Conservation (phyloP, 2,113 vertebrate species). For the Mandrillus leucophaeus region DNA sequence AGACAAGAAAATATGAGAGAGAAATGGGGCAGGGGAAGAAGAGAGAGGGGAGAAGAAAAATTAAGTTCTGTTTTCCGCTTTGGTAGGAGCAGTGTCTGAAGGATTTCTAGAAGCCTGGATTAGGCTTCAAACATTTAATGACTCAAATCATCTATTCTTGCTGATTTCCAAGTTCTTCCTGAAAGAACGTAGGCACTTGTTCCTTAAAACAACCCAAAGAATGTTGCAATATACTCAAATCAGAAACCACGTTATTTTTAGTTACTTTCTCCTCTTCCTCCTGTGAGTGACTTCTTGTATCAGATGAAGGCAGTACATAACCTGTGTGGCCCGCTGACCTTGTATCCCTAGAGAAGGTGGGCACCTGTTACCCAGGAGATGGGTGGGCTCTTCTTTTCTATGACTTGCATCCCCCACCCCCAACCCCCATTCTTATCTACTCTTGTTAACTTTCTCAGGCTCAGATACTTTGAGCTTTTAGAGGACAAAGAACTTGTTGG, state of each 20-base stretch:
- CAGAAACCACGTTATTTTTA: conserved; percentile 68
- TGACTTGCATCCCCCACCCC: not conserved
- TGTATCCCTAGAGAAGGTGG: not conserved
- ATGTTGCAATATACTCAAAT: conserved; percentile 62
- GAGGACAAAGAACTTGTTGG: not conserved
- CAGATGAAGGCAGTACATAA: not conserved
- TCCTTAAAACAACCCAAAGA: conserved; percentile 73
- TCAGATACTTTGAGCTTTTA: not conserved
- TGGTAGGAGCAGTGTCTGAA: not conserved
- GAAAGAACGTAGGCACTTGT: conserved; percentile 54
- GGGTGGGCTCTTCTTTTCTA: not conserved
- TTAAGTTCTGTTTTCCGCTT: not conserved
- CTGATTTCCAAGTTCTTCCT: conserved; percentile 61
- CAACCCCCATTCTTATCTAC: not conserved
- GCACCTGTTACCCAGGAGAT: not conserved
- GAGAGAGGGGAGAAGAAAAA: not conserved
- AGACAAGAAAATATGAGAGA: not conserved
- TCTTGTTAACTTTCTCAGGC: not conserved
- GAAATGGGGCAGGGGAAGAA: not conserved
- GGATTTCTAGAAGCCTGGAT: conserved; percentile 33
- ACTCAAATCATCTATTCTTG: conserved; percentile 8
- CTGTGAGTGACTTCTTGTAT: conserved; percentile 36
- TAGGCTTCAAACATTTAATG: not conserved
- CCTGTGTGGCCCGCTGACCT: not conserved
- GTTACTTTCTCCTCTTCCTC: conserved; percentile 75